A percentile compares a stretch with the other conserved stretches of the same genome.
These are phyloP conservation scores for Tipula lateralis DNA, from an alignment of 2,888 invertebrate genomes.

Conservation along the genomic window DNA sequence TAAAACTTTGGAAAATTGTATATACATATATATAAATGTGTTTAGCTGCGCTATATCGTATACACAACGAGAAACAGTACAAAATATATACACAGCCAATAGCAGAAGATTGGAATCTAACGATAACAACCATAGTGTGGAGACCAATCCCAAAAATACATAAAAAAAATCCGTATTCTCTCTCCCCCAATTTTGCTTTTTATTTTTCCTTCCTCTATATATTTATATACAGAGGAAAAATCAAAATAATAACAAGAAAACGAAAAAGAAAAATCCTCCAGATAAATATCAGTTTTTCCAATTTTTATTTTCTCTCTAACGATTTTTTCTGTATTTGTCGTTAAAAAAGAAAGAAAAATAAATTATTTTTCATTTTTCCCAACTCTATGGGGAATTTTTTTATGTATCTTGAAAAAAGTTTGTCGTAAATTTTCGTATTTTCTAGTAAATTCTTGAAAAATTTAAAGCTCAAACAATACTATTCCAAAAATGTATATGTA, in stretches of 20 bases:
- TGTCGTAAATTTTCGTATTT: constrained; percentile 19
- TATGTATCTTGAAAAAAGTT: background rate
- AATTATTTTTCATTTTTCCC: constrained; percentile 1
- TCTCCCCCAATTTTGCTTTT: background rate
- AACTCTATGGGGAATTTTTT: background rate
- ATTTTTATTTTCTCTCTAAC: constrained; percentile 14
- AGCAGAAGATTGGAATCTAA: constrained; percentile 19
- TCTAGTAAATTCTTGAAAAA: constrained; percentile 14
- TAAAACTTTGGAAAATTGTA: background rate
- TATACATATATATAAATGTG: background rate
- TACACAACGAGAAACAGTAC: background rate
- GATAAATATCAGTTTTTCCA: constrained; percentile 24
- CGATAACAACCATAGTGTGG: constrained; percentile 29
- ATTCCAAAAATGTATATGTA: background rate
- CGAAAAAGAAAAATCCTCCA: background rate
- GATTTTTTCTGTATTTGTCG: constrained; percentile 20
- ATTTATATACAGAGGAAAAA: background rate
- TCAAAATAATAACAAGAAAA: background rate
- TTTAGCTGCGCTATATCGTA: background rate
- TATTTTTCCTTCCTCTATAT: background rate
- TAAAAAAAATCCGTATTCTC: constrained; percentile 12
- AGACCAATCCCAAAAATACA: constrained; percentile 26
- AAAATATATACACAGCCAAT: constrained; percentile 27
- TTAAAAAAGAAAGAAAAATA: background rate
- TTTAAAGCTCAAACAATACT: constrained; percentile 12